Evolutionary conservation across 2,888 invertebrate species (phyloP), one percentile per base, ranked within the genome.

Genomic region (Clivina fossor): DNA sequence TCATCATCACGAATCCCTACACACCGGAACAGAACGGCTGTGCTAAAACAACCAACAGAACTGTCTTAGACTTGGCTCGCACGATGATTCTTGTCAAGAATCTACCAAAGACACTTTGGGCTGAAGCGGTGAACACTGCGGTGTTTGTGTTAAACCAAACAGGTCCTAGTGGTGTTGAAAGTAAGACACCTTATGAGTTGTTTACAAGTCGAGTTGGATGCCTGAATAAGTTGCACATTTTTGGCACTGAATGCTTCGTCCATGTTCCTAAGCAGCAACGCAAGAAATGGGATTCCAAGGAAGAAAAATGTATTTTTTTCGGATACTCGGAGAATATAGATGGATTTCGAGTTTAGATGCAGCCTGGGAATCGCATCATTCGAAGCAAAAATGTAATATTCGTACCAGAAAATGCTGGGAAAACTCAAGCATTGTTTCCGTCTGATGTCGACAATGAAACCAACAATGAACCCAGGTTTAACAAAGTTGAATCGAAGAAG

Each of bases 201-300:
- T 49, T 49, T 49, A 37, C 37, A 2, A 16, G 49, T 4, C 18
- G n/a, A 24, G 22, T 9, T 16, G 26, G n/a, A 20, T 26, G 2
- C 38, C 20, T 37, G 9, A 9, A 30, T 7, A 49, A 49, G 2
- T 18, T 49, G 11, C 24, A 35, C 11, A 5, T 49, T 22, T 49
- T 49, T 37, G 37, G 49, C n/a, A 38, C 38, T 20, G 37, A 24
- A 15, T 49, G 24, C 18, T 35, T 24, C 57, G 62, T 62, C n/a
- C 66, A 68, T 55, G 56, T 69, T 15, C 66, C 67, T 0, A 64
- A 66, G 56, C 61, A 66, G 38, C 63, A 63, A 47, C 56, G 64
- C 4, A 49, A 47, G 24, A 68, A 67, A 60, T 63, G 60, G 59
- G 65, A 68, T 59, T 40, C 63, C 2, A 71, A 71, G 49, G 57